These are phyloP conservation scores for Drosophila falleni DNA, from an alignment of 2,888 invertebrate species.

Conservation along the genomic window DNA sequence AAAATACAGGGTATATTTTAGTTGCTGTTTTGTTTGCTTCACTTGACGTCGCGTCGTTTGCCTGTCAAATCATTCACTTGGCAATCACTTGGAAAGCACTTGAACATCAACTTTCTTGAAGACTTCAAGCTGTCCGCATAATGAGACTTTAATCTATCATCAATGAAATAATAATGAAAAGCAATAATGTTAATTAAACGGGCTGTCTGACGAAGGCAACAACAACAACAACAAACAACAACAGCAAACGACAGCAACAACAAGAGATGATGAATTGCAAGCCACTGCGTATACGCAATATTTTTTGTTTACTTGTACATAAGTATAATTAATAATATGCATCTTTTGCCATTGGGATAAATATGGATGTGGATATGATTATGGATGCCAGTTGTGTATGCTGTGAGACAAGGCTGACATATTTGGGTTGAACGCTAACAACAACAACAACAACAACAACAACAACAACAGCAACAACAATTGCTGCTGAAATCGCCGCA, in stretches of 20 bases:
- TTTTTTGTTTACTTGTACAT: neutral
- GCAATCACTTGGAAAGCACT: constrained; percentile 28
- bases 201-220: constrained; percentile 2
- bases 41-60: neutral
- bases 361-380: constrained; percentile 25
- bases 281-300: constrained; percentile 53
- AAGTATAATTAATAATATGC: constrained; percentile 17
- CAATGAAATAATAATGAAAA: constrained; percentile 14
- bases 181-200: constrained; percentile 39
- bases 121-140: constrained; percentile 21
- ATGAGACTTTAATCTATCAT: constrained; percentile 49
- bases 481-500: constrained; percentile 63
- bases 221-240: neutral
- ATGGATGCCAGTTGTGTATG: constrained; percentile 36
- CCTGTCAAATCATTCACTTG: constrained; percentile 28
- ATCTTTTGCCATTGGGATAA: constrained; percentile 26
- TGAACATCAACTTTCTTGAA: constrained; percentile 35
- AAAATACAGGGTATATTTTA: constrained; percentile 14
- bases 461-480: constrained; percentile 23
- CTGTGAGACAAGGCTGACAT: constrained; percentile 61
- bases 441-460: constrained; percentile 26
- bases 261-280: constrained; percentile 20
- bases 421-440: constrained; percentile 68
- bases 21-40: neutral
- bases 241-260: neutral